A percentile compares a stretch with the other conserved stretches of the same genome.
phyloP scores from a whole-genome alignment of 2,113 vertebrate species.

The Antechinus stuartii region DNA sequence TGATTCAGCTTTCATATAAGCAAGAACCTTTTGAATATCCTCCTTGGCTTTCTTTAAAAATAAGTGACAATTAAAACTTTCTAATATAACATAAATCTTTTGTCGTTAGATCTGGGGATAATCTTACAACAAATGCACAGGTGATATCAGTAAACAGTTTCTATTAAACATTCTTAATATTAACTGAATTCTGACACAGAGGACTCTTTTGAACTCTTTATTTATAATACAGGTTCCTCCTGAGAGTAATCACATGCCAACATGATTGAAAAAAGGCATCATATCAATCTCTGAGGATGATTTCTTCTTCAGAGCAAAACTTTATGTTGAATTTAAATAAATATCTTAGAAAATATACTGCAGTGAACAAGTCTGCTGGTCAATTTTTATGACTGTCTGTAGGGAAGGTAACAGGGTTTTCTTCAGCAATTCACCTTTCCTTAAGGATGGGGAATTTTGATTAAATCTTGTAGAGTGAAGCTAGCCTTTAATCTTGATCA shows the following conservation, averaged over 20 bases:
- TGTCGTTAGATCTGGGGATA: not conserved
- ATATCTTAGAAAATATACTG: not conserved
- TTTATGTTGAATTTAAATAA: constrained; percentile 39
- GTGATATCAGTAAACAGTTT: not conserved
- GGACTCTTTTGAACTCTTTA: constrained; percentile 22
- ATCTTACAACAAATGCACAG: constrained; percentile 12
- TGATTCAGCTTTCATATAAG: constrained; percentile 31
- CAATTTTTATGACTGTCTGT: not conserved
- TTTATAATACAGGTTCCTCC: not conserved
- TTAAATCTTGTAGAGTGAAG: constrained; percentile 25
- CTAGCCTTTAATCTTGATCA: not conserved
- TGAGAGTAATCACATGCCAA: constrained; percentile 22
- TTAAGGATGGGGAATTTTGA: constrained; percentile 25
- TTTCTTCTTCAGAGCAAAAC: constrained; percentile 22
- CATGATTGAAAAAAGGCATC: constrained; percentile 4
- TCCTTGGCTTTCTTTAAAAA: constrained; percentile 41
- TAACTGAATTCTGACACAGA: constrained; percentile 45
- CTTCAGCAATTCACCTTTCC: constrained; percentile 26
- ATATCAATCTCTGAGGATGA: not conserved
- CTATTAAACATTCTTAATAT: constrained; percentile 19
- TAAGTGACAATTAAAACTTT: constrained; percentile 40
- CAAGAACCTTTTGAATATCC: not conserved
- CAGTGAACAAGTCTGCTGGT: constrained; percentile 1
- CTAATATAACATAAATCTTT: constrained; percentile 7
- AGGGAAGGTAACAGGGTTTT: constrained; percentile 13